phyloP scores from a whole-genome alignment of 2,113 vertebrate species.

The Melanotaenia duboulayi region DNA sequence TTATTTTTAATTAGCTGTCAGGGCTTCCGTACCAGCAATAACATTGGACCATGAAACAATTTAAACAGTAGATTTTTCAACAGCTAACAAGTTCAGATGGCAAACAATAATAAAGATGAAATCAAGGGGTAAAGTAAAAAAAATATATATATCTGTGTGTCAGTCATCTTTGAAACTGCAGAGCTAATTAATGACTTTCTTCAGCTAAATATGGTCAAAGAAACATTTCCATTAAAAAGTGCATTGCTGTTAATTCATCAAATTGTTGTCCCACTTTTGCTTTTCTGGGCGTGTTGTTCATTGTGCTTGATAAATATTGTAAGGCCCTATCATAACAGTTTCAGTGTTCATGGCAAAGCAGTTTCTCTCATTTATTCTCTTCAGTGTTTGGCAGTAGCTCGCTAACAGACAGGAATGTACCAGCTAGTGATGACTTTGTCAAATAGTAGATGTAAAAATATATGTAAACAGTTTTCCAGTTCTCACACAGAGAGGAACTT shows the following conservation, averaged over 20 bases:
- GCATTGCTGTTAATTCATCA: slow-evolving; percentile 59
- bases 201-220: slow-evolving; percentile 49
- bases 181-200: slow-evolving; percentile 25
- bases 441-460: slow-evolving; percentile 76
- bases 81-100: slow-evolving; percentile 30
- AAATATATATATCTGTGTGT: slow-evolving; percentile 19
- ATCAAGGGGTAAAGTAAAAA: slow-evolving; percentile 26
- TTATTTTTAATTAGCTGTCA: background rate
- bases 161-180: slow-evolving; percentile 36
- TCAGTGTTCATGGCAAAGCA: slow-evolving; percentile 40
- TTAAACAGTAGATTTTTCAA: slow-evolving; percentile 43
- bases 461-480: slow-evolving; percentile 87
- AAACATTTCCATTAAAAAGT: slow-evolving; percentile 66
- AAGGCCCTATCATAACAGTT: slow-evolving; percentile 61
- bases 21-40: slow-evolving; percentile 17
- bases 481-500: slow-evolving; percentile 77
- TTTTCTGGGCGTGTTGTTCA: slow-evolving; percentile 67
- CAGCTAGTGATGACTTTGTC: slow-evolving; percentile 80
- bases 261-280: slow-evolving; percentile 47
- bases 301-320: slow-evolving; percentile 69
- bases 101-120: slow-evolving; percentile 30
- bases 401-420: slow-evolving; percentile 81
- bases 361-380: slow-evolving; percentile 59
- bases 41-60: slow-evolving; percentile 25
- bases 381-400: slow-evolving; percentile 73